Conservation (phyloP, 2,888 invertebrate genomes). For the Anthrax anthrax region DNA sequence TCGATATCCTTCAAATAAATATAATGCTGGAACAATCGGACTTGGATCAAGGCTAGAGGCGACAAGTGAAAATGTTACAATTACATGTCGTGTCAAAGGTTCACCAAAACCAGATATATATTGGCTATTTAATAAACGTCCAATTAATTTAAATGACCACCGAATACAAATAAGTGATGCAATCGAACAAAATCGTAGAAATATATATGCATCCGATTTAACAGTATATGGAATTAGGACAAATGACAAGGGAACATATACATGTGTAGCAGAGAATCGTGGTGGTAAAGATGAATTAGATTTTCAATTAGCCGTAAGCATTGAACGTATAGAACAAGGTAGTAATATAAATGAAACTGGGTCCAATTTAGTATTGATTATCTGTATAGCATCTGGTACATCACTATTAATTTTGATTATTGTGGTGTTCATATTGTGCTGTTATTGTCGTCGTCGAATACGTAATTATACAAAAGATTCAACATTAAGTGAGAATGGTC, state of each 20-base stretch:
- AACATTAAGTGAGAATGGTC: constrained; percentile 31
- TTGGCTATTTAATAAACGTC: constrained; percentile 43
- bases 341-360: constrained; percentile 34
- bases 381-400: constrained; percentile 40
- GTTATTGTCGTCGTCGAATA: constrained; percentile 38
- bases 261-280: constrained; percentile 67
- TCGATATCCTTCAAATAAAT: constrained; percentile 34
- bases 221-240: constrained; percentile 48
- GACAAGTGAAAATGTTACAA: constrained; percentile 45
- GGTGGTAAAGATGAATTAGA: constrained; percentile 68
- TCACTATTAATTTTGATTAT: constrained; percentile 42
- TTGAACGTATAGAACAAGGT: constrained; percentile 26
- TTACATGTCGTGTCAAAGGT: constrained; percentile 44
- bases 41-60: constrained; percentile 38
- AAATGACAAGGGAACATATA: constrained; percentile 59
- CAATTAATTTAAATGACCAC: constrained; percentile 37
- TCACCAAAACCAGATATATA: constrained; percentile 36
- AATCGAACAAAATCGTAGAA: constrained; percentile 20
- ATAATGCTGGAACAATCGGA: constrained; percentile 43
- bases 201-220: constrained; percentile 35
- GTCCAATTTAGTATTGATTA: constrained; percentile 32
- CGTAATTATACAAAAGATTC: constrained; percentile 40
- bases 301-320: constrained; percentile 45
- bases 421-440: constrained; percentile 37
- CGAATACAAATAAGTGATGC: constrained; percentile 23